Percentiles rank a stretch among this genome's conserved stretches.
Conservation (phyloP, 2,113 vertebrate genomes). For the Muntiacus muntjak region DNA sequence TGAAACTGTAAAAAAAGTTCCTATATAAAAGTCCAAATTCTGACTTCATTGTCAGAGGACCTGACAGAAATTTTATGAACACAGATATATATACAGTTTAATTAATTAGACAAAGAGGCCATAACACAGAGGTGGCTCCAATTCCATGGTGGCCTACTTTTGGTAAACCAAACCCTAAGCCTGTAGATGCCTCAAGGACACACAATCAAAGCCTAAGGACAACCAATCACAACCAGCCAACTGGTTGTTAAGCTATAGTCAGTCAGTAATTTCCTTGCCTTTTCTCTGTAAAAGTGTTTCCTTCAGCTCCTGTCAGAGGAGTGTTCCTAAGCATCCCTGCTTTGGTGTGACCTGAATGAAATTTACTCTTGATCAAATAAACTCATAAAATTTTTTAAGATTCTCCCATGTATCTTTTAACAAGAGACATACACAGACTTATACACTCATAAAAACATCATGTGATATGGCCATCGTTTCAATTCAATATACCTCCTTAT, state of each 20-base stretch:
- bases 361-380: neutral
- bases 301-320: neutral
- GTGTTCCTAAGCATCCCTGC: neutral
- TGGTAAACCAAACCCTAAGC: neutral
- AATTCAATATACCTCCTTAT: neutral
- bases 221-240: neutral
- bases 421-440: neutral
- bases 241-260: neutral
- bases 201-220: neutral
- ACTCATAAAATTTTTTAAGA: neutral
- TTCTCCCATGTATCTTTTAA: neutral
- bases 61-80: neutral
- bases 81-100: neutral
- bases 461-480: neutral
- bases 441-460: neutral
- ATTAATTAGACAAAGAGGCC: neutral
- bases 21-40: neutral
- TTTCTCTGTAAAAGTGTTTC: neutral
- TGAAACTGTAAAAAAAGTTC: neutral
- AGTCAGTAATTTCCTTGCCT: neutral
- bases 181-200: neutral
- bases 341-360: neutral
- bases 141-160: neutral
- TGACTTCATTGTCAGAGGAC: neutral
- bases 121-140: neutral